Percentiles rank a stretch among this genome's conserved stretches.
These are phyloP conservation scores for Drosophila azteca DNA, from an alignment of 1,140 invertebrate species.

Conservation along the genomic window DNA sequence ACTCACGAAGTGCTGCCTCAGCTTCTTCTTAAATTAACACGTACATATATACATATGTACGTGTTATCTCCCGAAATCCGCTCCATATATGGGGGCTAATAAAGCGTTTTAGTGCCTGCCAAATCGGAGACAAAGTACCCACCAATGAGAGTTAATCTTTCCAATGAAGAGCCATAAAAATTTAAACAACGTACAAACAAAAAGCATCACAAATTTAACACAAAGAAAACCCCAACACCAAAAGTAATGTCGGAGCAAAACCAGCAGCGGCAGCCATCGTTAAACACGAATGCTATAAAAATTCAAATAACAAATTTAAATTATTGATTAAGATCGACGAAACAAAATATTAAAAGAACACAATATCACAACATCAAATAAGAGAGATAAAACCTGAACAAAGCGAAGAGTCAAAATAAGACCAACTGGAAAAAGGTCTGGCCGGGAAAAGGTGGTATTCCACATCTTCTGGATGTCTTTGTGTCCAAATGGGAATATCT, in stretches of 20 bases:
- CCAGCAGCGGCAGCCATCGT: conserved; percentile 45
- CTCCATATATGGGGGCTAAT: conserved; percentile 50
- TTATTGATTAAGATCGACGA: conserved; percentile 79
- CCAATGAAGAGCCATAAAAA: conserved; percentile 50
- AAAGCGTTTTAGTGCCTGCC: conserved; percentile 35
- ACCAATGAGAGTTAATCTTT: conserved; percentile 56
- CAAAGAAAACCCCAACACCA: conserved; percentile 45
- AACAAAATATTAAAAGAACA: conserved; percentile 72
- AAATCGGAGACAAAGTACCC: conserved; percentile 42
- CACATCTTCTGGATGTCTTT: background rate
- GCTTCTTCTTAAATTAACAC: conserved; percentile 36
- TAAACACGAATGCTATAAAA: conserved; percentile 71
- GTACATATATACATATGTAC: too few species aligned
- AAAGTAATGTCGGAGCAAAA: conserved; percentile 34
- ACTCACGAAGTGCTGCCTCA: conserved; percentile 28
- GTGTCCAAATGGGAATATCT: too few species aligned
- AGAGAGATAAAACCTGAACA: conserved; percentile 33
- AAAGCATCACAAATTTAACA: conserved; percentile 40
- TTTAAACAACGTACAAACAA: conserved; percentile 66
- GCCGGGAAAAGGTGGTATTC: background rate
- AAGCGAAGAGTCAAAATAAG: conserved; percentile 67
- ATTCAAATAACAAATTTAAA: conserved; percentile 81
- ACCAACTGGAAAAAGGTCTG: conserved; percentile 31
- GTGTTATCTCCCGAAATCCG: background rate
- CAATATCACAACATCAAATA: conserved; percentile 30